These are phyloP conservation scores for Drosophila anceps DNA, from an alignment of 2,888 invertebrate species.

Conservation along the genomic window DNA sequence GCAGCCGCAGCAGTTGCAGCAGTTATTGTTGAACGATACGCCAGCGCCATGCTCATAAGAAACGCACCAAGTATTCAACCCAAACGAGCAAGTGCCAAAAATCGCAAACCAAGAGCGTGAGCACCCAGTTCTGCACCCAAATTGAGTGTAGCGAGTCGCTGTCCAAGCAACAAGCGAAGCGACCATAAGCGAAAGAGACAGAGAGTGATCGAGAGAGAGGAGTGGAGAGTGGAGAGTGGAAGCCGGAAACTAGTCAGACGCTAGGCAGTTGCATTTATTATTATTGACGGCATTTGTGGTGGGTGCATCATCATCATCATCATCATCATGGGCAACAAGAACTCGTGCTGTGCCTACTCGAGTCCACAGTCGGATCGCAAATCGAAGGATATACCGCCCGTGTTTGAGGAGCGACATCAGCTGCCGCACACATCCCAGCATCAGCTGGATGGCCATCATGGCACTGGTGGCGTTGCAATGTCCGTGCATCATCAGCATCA, in stretches of 20 bases:
- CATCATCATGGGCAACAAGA: constrained; percentile 90
- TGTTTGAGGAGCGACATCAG: constrained; percentile 87
- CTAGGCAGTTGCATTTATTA: constrained; percentile 63
- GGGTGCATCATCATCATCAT: constrained; percentile 14
- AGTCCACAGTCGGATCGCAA: constrained; percentile 88
- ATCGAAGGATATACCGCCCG: constrained; percentile 86
- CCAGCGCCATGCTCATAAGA: constrained; percentile 77
- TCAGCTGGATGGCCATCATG: constrained; percentile 65
- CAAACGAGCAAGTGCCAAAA: constrained; percentile 72
- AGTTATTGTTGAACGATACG: constrained; percentile 69
- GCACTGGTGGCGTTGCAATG: constrained; percentile 33
- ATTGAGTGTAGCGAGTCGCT: constrained; percentile 9
- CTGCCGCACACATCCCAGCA: constrained; percentile 85
- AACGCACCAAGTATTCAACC: constrained; percentile 45
- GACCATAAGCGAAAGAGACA: background rate
- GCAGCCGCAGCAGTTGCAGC: constrained; percentile 41
- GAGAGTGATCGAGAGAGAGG: constrained; percentile 8
- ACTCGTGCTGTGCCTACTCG: constrained; percentile 92
- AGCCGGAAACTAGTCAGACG: constrained; percentile 44
- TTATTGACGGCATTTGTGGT: constrained; percentile 20
- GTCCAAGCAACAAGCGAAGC: constrained; percentile 13
- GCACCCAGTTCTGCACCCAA: constrained; percentile 34
- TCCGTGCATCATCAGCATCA: constrained; percentile 66
- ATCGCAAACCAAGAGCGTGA: constrained; percentile 53
- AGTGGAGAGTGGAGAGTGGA: background rate